Conservation (phyloP, 2,797 vertebrate genomes). For the Streptopelia turtur region DNA sequence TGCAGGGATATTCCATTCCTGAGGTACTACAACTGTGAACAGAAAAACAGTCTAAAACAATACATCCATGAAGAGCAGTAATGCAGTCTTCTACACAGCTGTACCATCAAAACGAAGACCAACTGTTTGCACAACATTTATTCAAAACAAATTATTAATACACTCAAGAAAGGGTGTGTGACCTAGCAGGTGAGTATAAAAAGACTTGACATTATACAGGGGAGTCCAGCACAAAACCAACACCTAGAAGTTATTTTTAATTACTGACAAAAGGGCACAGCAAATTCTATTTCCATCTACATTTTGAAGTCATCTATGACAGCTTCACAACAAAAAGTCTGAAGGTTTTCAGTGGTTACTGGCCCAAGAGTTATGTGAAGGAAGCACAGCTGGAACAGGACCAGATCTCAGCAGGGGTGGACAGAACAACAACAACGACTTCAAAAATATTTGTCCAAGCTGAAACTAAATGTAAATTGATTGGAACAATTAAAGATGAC, state of each 20-base stretch:
- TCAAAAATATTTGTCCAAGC: neutral
- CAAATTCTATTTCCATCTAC: neutral
- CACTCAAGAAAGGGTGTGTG: neutral
- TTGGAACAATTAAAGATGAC: conserved; percentile 5
- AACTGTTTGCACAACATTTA: neutral
- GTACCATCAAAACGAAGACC: neutral
- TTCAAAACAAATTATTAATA: neutral
- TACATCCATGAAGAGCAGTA: neutral
- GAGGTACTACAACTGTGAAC: neutral
- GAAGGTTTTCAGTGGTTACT: neutral
- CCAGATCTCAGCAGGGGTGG: neutral
- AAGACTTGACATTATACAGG: neutral
- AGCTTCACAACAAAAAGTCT: neutral
- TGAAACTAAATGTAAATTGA: neutral
- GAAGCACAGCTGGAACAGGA: neutral
- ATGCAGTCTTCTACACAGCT: neutral
- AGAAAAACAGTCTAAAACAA: conserved; percentile 1
- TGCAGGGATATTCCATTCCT: neutral
- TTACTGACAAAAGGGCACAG: neutral
- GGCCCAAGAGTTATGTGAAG: neutral
- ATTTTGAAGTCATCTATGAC: neutral
- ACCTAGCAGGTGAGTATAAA: neutral
- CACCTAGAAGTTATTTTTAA: neutral
- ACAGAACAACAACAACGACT: neutral
- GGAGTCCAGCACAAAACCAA: neutral